Conservation (phyloP, 2,797 vertebrate genomes). For the Limosa lapponica region DNA sequence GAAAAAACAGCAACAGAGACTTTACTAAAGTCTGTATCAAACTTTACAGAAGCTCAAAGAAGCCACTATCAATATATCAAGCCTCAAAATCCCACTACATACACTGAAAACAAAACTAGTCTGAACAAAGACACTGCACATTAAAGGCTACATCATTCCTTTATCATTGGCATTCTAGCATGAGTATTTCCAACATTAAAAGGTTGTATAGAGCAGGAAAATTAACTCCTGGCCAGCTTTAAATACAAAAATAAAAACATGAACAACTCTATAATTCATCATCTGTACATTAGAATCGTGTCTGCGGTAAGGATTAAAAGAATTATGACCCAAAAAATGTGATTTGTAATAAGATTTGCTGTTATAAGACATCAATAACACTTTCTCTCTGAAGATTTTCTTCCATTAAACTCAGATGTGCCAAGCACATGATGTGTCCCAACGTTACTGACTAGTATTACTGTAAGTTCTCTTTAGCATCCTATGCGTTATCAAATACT, state of each 20-base stretch:
- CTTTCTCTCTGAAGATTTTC: background rate
- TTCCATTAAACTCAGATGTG: background rate
- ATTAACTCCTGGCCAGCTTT: background rate
- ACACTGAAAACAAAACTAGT: background rate
- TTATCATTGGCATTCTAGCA: background rate
- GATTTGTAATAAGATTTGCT: background rate
- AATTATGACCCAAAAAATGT: background rate
- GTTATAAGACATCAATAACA: background rate
- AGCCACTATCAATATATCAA: background rate
- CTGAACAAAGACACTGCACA: background rate
- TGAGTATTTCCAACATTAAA: background rate
- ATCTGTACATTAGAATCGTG: background rate
- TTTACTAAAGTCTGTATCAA: background rate
- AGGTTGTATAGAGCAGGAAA: background rate
- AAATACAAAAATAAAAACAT: background rate
- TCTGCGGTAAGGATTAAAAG: background rate
- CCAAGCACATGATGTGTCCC: background rate
- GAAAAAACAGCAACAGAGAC: background rate
- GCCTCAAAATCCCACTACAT: background rate
- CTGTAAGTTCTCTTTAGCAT: background rate
- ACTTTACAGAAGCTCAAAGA: background rate
- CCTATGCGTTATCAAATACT: background rate
- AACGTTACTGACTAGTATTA: background rate
- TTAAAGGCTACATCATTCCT: background rate
- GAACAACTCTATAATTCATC: background rate